Conservation (phyloP, 2,113 vertebrate species). For the Pseudopodoces humilis region DNA sequence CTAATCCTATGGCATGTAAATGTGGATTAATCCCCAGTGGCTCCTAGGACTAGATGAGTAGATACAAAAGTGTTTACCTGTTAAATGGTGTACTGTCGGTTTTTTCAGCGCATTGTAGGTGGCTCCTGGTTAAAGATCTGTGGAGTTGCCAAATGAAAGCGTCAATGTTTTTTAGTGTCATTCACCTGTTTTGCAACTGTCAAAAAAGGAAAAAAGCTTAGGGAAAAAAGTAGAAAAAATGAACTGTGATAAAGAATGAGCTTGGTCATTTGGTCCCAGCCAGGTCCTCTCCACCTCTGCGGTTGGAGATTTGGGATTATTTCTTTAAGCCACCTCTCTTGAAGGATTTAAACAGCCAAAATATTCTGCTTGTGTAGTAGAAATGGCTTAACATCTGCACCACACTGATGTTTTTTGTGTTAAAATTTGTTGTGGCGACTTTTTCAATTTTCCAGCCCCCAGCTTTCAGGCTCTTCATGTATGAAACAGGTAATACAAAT, state of each 20-base stretch:
- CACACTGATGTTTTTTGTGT: not conserved
- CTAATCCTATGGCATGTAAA: not conserved
- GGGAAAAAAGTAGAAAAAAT: not conserved
- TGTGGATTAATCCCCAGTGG: not conserved
- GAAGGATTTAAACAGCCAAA: not conserved
- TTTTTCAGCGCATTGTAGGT: not conserved
- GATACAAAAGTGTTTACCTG: fast-evolving
- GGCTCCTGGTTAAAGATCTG: not conserved
- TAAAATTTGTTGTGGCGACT: not conserved
- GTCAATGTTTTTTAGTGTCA: not conserved
- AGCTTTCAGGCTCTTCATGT: not conserved
- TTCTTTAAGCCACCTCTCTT: not conserved
- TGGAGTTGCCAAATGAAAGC: fast-evolving
- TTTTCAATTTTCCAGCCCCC: not conserved
- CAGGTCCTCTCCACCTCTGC: not conserved
- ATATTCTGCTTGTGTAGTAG: not conserved
- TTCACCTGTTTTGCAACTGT: not conserved
- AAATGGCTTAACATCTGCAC: not conserved
- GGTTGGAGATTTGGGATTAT: not conserved
- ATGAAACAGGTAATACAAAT: not conserved
- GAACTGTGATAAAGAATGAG: not conserved
- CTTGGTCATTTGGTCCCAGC: not conserved
- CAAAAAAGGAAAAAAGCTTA: not conserved
- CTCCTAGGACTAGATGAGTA: not conserved
- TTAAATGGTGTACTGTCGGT: fast-evolving